Conservation (phyloP, 2,797 vertebrate species). For the Neoniphon sammara region DNA sequence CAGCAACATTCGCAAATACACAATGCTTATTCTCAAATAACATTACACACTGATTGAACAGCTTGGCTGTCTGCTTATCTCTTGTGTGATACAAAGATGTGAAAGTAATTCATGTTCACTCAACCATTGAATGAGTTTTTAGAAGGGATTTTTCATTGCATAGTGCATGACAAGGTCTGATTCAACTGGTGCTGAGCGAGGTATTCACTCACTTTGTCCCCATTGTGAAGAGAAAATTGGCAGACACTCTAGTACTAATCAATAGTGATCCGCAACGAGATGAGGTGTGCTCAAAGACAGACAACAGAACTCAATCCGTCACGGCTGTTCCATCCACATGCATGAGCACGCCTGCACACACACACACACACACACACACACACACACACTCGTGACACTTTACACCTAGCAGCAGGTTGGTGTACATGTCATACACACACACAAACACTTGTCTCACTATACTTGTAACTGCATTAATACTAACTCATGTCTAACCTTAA, state of each 20-base stretch:
- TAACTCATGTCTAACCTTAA: too few species aligned
- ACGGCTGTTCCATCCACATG: neutral
- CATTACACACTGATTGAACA: slow-evolving; percentile 14
- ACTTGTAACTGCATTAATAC: neutral
- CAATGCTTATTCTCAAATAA: slow-evolving; percentile 28
- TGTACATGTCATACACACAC: too few species aligned
- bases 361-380: neutral
- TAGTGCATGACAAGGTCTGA: neutral
- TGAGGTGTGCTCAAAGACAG: neutral
- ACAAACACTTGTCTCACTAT: neutral
- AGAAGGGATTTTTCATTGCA: neutral
- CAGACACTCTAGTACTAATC: neutral
- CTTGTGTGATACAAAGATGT: slow-evolving; percentile 26
- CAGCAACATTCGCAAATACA: slow-evolving; percentile 17
- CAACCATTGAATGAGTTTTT: slow-evolving; percentile 24
- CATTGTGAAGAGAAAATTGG: neutral
- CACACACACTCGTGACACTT: too few species aligned
- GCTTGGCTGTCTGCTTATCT: slow-evolving; percentile 26
- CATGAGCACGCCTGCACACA: too few species aligned
- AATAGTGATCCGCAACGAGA: neutral
- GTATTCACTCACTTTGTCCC: neutral
- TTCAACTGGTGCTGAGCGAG: slow-evolving; percentile 3
- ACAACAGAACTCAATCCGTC: neutral
- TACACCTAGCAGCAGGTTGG: too few species aligned
- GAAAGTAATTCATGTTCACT: slow-evolving; percentile 31